Conservation (phyloP, 2,797 vertebrate genomes). For the Aplochiton taeniatus region DNA sequence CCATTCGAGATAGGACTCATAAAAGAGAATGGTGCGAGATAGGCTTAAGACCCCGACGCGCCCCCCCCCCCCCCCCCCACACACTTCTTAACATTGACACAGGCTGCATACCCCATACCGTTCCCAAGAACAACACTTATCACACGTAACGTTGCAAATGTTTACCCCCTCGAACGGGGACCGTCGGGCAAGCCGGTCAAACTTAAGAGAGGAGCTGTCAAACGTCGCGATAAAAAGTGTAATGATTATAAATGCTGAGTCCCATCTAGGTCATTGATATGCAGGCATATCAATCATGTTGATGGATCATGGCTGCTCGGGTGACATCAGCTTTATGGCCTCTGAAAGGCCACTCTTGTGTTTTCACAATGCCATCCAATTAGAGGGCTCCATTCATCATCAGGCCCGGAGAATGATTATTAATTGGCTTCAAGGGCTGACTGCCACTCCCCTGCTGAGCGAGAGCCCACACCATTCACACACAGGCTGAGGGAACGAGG, state of each 20-base stretch:
- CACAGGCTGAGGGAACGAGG: constrained; percentile 28
- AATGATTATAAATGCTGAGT: constrained; percentile 75
- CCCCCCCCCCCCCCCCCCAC: too few species aligned
- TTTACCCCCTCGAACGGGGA: constrained; percentile 59
- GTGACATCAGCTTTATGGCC: constrained; percentile 80
- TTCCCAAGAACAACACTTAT: constrained; percentile 26
- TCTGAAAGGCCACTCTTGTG: constrained; percentile 75
- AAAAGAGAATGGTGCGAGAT: too few species aligned
- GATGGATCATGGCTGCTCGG: constrained; percentile 75
- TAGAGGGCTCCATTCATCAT: constrained; percentile 81
- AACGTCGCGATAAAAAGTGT: constrained; percentile 69
- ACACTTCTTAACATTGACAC: too few species aligned
- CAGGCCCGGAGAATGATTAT: constrained; percentile 76
- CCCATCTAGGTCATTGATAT: constrained; percentile 76
- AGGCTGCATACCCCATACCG: constrained; percentile 17
- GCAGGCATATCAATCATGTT: constrained; percentile 77
- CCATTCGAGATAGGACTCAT: too few species aligned
- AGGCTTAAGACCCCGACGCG: too few species aligned
- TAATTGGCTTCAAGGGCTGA: constrained; percentile 77
- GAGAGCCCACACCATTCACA: constrained; percentile 59
- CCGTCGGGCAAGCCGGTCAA: constrained; percentile 68
- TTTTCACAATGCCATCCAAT: constrained; percentile 83
- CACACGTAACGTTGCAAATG: constrained; percentile 22
- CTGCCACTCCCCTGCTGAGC: constrained; percentile 75
- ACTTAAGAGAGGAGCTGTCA: constrained; percentile 73